phyloP scores from a whole-genome alignment of 1,140 invertebrate species.

The Gonatopus flavifemur region DNA sequence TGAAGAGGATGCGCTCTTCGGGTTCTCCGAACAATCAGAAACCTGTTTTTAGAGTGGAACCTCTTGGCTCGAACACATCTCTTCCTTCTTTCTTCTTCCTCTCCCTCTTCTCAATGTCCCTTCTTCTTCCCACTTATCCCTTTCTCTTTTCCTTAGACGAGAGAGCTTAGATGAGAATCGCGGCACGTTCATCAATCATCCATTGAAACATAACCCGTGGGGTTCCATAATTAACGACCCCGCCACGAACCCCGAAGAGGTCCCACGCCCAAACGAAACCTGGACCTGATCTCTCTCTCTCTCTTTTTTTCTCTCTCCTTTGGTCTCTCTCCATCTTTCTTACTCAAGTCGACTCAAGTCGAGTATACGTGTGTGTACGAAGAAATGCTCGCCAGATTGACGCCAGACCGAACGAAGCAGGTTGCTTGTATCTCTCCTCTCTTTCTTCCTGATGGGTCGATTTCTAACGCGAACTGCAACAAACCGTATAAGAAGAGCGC shows the following conservation, averaged over 20 bases:
- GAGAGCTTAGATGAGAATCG: conserved; percentile 33
- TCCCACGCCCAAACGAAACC: conserved; percentile 35
- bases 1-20: conserved; percentile 18
- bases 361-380: not conserved
- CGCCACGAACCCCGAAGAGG: conserved; percentile 25
- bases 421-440: conserved; percentile 8
- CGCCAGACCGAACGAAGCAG: conserved; percentile 17
- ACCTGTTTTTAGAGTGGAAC: conserved; percentile 35
- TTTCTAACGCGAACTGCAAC: not conserved
- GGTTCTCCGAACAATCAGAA: conserved; percentile 35
- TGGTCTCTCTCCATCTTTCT: too few relatives aligned
- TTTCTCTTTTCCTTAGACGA: conserved; percentile 12
- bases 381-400: conserved; percentile 17
- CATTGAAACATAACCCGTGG: conserved; percentile 46
- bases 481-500: too few relatives aligned
- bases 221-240: conserved; percentile 46
- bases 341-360: not conserved
- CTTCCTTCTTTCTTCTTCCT: conserved; percentile 22
- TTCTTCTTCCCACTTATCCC: conserved; percentile 1
- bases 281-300: too few relatives aligned
- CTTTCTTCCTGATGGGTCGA: not conserved
- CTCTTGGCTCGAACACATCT: conserved; percentile 25
- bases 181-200: conserved; percentile 45
- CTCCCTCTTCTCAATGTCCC: conserved; percentile 17
- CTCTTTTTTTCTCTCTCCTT: too few relatives aligned